Conservation (phyloP, 1,140 invertebrate genomes). For the Sitodiplosis mosellana region DNA sequence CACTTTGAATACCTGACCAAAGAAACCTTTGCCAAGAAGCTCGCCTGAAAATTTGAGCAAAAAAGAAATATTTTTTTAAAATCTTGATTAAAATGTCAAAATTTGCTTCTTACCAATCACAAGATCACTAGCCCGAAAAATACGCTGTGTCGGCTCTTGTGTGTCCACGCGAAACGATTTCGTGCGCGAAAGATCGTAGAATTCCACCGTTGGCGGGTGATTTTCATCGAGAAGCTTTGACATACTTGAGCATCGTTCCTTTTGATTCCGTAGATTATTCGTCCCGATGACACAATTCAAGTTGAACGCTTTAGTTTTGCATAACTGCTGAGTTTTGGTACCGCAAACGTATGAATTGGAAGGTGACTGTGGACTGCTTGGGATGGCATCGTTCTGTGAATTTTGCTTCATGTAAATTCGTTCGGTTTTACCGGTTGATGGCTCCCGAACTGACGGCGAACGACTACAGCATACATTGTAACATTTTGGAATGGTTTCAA, state of each 20-base stretch:
- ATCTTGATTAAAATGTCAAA: neutral
- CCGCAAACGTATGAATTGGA: slow-evolving; percentile 25
- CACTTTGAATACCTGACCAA: slow-evolving; percentile 80
- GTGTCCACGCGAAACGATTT: slow-evolving; percentile 74
- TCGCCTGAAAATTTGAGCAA: slow-evolving; percentile 47
- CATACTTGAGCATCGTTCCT: slow-evolving; percentile 70
- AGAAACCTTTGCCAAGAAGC: slow-evolving; percentile 80
- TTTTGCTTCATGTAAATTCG: too few species aligned
- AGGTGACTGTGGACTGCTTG: too few species aligned
- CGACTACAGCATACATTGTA: too few species aligned
- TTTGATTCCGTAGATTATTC: slow-evolving; percentile 28
- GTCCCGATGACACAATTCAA: slow-evolving; percentile 3
- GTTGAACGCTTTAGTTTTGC: slow-evolving; percentile 29
- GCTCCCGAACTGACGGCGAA: too few species aligned
- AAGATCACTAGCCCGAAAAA: slow-evolving; percentile 77
- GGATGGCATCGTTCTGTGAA: too few species aligned
- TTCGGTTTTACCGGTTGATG: too few species aligned
- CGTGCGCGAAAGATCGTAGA: slow-evolving; percentile 61
- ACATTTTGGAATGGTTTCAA: neutral
- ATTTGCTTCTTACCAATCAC: slow-evolving; percentile 21
- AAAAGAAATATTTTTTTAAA: slow-evolving; percentile 3
- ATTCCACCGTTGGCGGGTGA: slow-evolving; percentile 16
- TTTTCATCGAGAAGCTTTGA: slow-evolving; percentile 57
- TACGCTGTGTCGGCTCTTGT: slow-evolving; percentile 35
- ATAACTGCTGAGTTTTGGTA: slow-evolving; percentile 32